phyloP scores from a whole-genome alignment of 2,797 vertebrate species.

The Eptatretus atami region DNA sequence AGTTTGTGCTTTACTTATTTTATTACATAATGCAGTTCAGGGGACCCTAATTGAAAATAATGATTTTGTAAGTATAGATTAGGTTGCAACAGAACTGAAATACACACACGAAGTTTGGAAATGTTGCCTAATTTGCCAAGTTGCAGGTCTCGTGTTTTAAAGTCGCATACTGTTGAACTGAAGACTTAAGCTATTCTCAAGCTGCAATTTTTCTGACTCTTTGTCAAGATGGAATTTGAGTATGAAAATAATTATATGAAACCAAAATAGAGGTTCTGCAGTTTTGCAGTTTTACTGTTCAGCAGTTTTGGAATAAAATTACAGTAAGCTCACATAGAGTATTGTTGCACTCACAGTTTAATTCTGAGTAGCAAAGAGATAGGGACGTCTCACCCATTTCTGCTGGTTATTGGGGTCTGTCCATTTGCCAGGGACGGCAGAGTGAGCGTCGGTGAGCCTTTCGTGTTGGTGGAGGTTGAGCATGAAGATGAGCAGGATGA shows the following conservation, averaged over 20 bases:
- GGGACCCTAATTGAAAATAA: too few relatives aligned
- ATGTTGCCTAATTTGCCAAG: too few relatives aligned
- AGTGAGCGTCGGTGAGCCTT: conserved; percentile 83
- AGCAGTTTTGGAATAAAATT: neutral
- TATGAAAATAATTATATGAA: conserved; percentile 13
- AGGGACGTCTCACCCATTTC: conserved; percentile 62
- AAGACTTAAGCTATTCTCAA: too few relatives aligned
- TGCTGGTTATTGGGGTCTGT: conserved; percentile 71
- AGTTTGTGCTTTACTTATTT: too few relatives aligned
- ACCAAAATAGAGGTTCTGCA: conserved; percentile 13
- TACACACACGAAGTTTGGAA: too few relatives aligned
- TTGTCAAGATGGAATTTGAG: conserved; percentile 19
- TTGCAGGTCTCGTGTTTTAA: too few relatives aligned
- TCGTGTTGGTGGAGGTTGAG: conserved; percentile 65
- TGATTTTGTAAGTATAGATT: too few relatives aligned
- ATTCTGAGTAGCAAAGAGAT: conserved; percentile 6
- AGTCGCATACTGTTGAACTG: too few relatives aligned
- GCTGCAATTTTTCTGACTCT: too few relatives aligned
- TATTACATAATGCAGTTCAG: too few relatives aligned
- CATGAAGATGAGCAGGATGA: conserved; percentile 30
- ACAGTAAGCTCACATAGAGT: neutral
- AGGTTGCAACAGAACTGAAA: too few relatives aligned
- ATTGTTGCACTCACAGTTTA: neutral
- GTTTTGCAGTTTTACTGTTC: too few relatives aligned
- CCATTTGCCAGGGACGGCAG: conserved; percentile 83